Evolutionary conservation across 35 echinoderm and acorn worm genomes (phyloP), one percentile per base, ranked within the genome.

Genomic region (Heliocidaris erythrogramma): DNA sequence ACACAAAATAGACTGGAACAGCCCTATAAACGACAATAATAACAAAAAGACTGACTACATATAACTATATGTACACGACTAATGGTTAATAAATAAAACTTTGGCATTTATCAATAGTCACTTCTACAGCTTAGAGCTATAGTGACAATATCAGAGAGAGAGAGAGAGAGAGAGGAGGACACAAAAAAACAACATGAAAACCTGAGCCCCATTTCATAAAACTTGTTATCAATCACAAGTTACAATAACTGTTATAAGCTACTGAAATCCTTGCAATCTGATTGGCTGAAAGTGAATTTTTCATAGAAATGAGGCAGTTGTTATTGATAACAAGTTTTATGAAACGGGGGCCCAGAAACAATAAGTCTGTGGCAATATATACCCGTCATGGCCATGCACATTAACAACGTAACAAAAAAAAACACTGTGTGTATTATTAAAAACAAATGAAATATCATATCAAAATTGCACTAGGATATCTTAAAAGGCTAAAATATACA

Each of bases 381-480:
- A 93, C 92, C 48, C 59, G 92, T 59, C 21, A 93, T 59, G 65
- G 48, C 18, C 59, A 52, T 93, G 92, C 48, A 52, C 30, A 59
- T 30, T 14, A 14, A 93, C 48, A 93, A 59, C 49, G 52, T 14
- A 93, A 65, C 30, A 59, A 30, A 61, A 32, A 56, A 30, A 59
- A 93, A 42, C 30, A 30, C 30, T 30, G 48, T 61, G 49, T 30
- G 30, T 49, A 90, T 18, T 49, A 90, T 18, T 18, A 93, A 52
- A 59, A 93, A 59, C 48, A 93, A 24, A 31, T 24, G 47, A 30
- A 32, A 50, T 93, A 32, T 49, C 35, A 92, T 65, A 59, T 52
- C 29, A 93, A 93, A 93, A 65, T 65, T 93, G 59, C 48, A 93
- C 49, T 93, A 50, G 30, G 92, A 56, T 50, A 53, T 93, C 30